These are phyloP conservation scores for Ammodytes dubius DNA, from an alignment of 2,113 vertebrate species.

Conservation along the genomic window DNA sequence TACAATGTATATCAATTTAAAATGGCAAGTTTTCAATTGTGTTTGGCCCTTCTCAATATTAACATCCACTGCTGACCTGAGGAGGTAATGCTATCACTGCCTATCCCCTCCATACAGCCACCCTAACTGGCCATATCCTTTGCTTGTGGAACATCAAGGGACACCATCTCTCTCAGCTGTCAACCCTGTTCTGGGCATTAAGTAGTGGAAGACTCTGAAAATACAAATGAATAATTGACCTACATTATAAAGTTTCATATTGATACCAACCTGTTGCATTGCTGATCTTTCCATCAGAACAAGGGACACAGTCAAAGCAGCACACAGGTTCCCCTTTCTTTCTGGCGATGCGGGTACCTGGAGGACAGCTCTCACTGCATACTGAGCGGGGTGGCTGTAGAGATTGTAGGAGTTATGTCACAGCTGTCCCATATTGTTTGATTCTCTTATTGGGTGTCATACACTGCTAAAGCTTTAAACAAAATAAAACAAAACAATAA, in stretches of 20 bases:
- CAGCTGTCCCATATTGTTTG: not conserved
- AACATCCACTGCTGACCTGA: not conserved
- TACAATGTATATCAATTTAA: not conserved
- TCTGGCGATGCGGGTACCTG: conserved; percentile 81
- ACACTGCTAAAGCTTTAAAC: not conserved
- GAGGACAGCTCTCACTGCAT: conserved; percentile 84
- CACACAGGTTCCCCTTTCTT: conserved; percentile 82
- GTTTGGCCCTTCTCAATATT: not conserved
- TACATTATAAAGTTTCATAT: not conserved
- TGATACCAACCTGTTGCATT: conserved; percentile 66
- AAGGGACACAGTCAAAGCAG: conserved; percentile 87
- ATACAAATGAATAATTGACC: not conserved
- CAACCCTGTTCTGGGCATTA: not conserved
- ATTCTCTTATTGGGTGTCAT: not conserved
- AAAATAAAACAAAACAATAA: conserved; percentile 17
- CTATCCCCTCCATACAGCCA: not conserved
- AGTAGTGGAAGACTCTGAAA: not conserved
- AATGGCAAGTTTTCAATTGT: not conserved
- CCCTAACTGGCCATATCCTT: too few relatives aligned
- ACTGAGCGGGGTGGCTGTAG: conserved; percentile 53
- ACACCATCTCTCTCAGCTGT: not conserved
- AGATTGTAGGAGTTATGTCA: not conserved
- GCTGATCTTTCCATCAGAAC: conserved; percentile 83
- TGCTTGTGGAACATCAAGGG: not conserved
- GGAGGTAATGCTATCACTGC: not conserved